Evolutionary conservation across 2,797 vertebrate species (phyloP).

Genomic region (Chloroceryle inda): DNA sequence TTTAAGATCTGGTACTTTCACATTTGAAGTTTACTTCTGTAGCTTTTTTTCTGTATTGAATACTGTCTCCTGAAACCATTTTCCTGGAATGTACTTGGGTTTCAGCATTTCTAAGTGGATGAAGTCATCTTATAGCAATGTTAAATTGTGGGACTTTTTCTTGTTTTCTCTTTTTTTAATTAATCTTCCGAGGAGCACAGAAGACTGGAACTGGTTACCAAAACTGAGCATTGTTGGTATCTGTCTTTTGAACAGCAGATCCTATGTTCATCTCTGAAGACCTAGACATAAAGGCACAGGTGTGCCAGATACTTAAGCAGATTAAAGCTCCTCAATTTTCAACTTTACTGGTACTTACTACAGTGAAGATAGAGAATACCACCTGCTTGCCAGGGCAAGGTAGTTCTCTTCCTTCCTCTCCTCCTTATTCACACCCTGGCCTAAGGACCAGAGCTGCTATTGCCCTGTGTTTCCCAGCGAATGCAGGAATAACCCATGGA

Average conservation of each 20-base stretch:
- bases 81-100: neutral
- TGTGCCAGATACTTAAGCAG: neutral
- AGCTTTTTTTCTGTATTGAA: slow-evolving; percentile 23
- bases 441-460: neutral
- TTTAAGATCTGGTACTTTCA: slow-evolving; percentile 43
- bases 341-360: neutral
- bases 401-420: neutral
- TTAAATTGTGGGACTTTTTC: neutral
- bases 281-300: neutral
- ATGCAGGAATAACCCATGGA: no score
- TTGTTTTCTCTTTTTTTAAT: neutral
- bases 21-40: slow-evolving; percentile 38
- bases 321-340: neutral
- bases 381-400: neutral
- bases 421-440: neutral
- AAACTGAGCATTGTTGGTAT: neutral
- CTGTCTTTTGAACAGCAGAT: neutral
- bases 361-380: neutral
- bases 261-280: neutral
- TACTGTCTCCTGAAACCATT: neutral
- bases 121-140: neutral
- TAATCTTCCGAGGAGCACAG: neutral
- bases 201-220: neutral
- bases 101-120: slow-evolving; percentile 18
- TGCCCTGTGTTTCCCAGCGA: neutral